A percentile compares a stretch with the other conserved stretches of the same genome.
phyloP scores from a whole-genome alignment of 2,888 invertebrate species.

The Masnerella sp. region DNA sequence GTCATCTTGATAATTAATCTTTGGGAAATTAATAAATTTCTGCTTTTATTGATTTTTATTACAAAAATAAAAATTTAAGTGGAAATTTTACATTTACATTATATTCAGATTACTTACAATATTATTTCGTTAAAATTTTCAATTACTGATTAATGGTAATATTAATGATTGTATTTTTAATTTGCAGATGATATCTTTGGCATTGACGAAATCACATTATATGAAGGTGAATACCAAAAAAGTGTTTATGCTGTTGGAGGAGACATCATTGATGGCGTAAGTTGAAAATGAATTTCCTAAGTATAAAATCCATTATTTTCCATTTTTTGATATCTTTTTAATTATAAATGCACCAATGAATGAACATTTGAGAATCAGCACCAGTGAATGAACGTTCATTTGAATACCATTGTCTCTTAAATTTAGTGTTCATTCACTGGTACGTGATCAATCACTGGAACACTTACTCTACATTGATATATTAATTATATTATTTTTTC shows the following conservation, averaged over 20 bases:
- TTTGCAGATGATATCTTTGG: constrained; percentile 91
- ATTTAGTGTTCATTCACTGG: too few relatives aligned
- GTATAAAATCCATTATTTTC: too few relatives aligned
- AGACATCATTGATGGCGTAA: constrained; percentile 96
- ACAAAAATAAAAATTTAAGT: constrained; percentile 32
- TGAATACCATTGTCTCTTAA: too few relatives aligned
- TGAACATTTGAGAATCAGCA: too few relatives aligned
- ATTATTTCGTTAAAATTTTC: too few relatives aligned
- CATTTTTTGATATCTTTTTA: too few relatives aligned
- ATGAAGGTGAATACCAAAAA: constrained; percentile 91
- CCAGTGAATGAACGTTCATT: too few relatives aligned
- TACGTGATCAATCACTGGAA: too few relatives aligned
- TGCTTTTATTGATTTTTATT: constrained; percentile 37
- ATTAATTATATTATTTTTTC: constrained; percentile 75
- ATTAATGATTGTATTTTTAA: constrained; percentile 77
- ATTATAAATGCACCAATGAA: too few relatives aligned
- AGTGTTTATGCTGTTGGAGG: constrained; percentile 94
- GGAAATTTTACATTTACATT: constrained; percentile 56
- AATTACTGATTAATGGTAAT: too few relatives aligned
- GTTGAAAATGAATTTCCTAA: constrained; percentile 68
- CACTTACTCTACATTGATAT: too few relatives aligned
- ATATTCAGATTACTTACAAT: too few relatives aligned
- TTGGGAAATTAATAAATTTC: constrained; percentile 68
- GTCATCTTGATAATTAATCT: constrained; percentile 66
- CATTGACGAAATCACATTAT: constrained; percentile 95